Conservation (phyloP, 2,113 vertebrate genomes). For the Atherinomorus stipes region DNA sequence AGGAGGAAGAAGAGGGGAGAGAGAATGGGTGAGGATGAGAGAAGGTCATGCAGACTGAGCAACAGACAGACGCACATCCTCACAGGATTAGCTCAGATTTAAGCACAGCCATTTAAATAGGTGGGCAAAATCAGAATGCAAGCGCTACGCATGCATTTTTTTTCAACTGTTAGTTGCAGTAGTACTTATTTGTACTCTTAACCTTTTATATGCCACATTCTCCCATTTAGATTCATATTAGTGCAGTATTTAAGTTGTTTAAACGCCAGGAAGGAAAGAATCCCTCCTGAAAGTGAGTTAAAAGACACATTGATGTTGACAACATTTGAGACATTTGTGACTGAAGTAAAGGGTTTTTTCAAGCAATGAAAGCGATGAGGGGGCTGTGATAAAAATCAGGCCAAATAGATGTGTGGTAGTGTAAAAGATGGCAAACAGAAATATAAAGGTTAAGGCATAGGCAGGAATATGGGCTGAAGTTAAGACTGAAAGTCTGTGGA, state of each 20-base stretch:
- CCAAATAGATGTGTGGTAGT: background rate
- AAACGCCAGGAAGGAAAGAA: background rate
- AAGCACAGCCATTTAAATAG: constrained; percentile 25
- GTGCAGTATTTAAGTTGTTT: background rate
- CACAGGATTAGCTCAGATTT: constrained; percentile 28
- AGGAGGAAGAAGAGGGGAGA: constrained; percentile 32
- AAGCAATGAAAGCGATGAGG: constrained; percentile 14
- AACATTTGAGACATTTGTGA: constrained; percentile 25
- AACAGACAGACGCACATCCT: constrained; percentile 26
- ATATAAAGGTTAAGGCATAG: constrained; percentile 1
- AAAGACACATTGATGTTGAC: constrained; percentile 9
- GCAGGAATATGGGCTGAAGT: constrained; percentile 11
- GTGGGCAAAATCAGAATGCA: constrained; percentile 17
- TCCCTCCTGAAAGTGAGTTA: constrained; percentile 4
- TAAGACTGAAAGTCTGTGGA: constrained; percentile 3
- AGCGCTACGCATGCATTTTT: background rate
- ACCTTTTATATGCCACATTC: background rate
- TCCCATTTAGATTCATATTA: background rate
- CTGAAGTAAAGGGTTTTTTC: constrained; percentile 24
- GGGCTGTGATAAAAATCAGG: background rate
- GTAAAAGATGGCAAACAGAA: constrained; percentile 1
- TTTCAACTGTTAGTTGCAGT: background rate
- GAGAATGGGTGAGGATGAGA: constrained; percentile 44
- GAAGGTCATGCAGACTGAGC: constrained; percentile 58
- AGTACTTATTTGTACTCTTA: background rate